Evolutionary conservation across 2,797 vertebrate species (phyloP).

Genomic region (Danio albolineatus): DNA sequence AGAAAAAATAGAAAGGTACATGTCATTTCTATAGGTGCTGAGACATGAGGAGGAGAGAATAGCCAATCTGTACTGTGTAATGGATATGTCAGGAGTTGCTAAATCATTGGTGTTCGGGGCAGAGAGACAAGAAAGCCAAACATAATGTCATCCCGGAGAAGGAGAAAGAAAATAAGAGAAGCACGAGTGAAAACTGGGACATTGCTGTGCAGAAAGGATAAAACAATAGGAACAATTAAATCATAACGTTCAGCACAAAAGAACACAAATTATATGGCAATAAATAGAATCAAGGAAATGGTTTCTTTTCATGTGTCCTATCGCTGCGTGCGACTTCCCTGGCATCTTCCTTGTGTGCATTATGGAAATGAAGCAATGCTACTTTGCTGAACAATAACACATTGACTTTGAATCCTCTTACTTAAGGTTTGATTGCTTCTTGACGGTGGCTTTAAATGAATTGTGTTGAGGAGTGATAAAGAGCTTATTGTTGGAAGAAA

Average conservation of each 20-base stretch:
- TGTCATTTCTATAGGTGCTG: slow-evolving; percentile 84
- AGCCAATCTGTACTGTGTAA: slow-evolving; percentile 86
- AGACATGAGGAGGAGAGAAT: slow-evolving; percentile 78
- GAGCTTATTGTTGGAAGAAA: slow-evolving; percentile 89
- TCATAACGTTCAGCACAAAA: slow-evolving; percentile 24
- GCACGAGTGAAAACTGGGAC: slow-evolving; percentile 58
- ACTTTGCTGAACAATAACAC: slow-evolving; percentile 87
- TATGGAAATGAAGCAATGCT: slow-evolving; percentile 85
- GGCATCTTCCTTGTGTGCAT: slow-evolving; percentile 77
- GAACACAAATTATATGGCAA: slow-evolving; percentile 42
- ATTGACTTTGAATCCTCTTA: slow-evolving; percentile 90
- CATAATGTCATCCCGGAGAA: slow-evolving; percentile 77
- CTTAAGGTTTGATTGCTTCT: slow-evolving; percentile 90
- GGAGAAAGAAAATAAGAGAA: slow-evolving; percentile 56
- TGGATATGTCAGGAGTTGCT: slow-evolving; percentile 89
- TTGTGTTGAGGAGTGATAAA: slow-evolving; percentile 90
- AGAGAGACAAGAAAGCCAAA: slow-evolving; percentile 83
- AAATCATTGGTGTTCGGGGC: slow-evolving; percentile 85
- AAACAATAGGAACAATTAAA: slow-evolving; percentile 58
- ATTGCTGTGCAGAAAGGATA: slow-evolving; percentile 25
- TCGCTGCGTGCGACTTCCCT: slow-evolving; percentile 75
- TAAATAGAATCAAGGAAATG: slow-evolving; percentile 69
- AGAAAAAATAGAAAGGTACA: slow-evolving; percentile 72
- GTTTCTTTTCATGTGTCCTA: slow-evolving; percentile 73
- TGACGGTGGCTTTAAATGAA: slow-evolving; percentile 89